Evolutionary conservation across 2,113 vertebrate species (phyloP), one percentile per base, ranked within the genome.

Genomic region (Takifugu flavidus): DNA sequence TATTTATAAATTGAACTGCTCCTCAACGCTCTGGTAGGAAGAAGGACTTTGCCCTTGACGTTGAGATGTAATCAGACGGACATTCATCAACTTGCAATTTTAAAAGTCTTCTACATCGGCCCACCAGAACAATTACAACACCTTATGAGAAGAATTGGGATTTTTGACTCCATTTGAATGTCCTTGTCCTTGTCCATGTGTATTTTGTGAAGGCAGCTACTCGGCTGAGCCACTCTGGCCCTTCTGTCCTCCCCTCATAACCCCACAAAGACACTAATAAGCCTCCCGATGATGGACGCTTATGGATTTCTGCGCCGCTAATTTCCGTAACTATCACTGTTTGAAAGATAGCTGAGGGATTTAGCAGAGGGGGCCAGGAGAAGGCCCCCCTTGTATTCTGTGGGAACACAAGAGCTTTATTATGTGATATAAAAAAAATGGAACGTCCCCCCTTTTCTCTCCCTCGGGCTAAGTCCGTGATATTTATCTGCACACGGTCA

Each of bases 311-410:
- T 96, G 93, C 89, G 83, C 92, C 31, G 85, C 94, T 97, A 95
- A 96, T 98, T 99, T 98, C 95, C 94, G 91, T 96, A 95, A 97
- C 95, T 94, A 95, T 96, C 92, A 91, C 93, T 90, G 94, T 92
- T 89, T 98, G 96, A 98, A 95, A 98, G 95, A 97, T 87, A 93
- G 93, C 95, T 89, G 77, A 77, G 90, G 93, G 92, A 94, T 94
- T 94, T 93, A 70, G 89, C 83, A 83, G 86, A 86, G 90, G 82
- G 92, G 81, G 79, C 74, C 72, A 62, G 78, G 74, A 86, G 79
- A 87, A 81, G 82, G 84, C 75, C 82, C 89, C 89, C 83, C 91
- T 92, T 81, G 87, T 92, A 90, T 92, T 85, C 83, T 77, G 46
- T 70, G 81, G 71, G 87, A 90, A 93, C 90, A 98, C 94, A 96